Base-by-base conservation (phyloP, 2,113 vertebrate species). In the Tragelaphus strepsiceros region DNA sequence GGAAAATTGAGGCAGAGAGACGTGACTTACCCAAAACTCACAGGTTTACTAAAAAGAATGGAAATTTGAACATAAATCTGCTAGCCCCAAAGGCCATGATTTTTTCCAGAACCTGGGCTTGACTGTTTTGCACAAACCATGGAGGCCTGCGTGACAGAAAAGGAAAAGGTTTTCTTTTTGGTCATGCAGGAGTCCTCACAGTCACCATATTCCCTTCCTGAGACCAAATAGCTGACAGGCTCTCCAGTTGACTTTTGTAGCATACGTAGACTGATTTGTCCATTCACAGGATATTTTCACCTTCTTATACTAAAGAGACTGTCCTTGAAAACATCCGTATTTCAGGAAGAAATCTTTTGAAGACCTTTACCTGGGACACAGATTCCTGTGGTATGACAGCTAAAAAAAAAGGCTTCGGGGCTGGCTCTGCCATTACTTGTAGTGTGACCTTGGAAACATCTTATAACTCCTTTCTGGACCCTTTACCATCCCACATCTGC, bases 41-140 rank as follows among this genome's bases (percentile, higher is more conserved):
- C 51, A 87, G 82, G 49, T 12, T 88, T 32, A 71, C 43, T 93
- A 56, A 95, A 96, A n/a, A 12, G 11, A 78, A 51, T 61, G n/a
- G 86, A 49, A 24, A 83, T 93, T 94, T 92, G 71, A 94, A 90
- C 49, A 35, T 94, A 92, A 87, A 64, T 77, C 30, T 84, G 35
- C 51, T 74, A 71, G 35, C 54, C 10, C 80, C 32, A 10, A 87
- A 97, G 49, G 51, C 77, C 30, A 3, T 83, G 82, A 88, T 90
- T 82, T 97, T 81, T 94, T 95, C 83, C 64, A 92, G 54, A 97
- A 74, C n/a, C 59, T 91, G 26, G 85, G n/a, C 67, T 95, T 93
- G 19, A 88, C 77, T 46, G 11, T 91, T 97, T 93, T 95, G 32
- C 32, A 94, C 90, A 92, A 92, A 96, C n/a, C 77, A 49, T 2